phyloP scores from a whole-genome alignment of 2,797 vertebrate genomes.

The Spea hammondii region DNA sequence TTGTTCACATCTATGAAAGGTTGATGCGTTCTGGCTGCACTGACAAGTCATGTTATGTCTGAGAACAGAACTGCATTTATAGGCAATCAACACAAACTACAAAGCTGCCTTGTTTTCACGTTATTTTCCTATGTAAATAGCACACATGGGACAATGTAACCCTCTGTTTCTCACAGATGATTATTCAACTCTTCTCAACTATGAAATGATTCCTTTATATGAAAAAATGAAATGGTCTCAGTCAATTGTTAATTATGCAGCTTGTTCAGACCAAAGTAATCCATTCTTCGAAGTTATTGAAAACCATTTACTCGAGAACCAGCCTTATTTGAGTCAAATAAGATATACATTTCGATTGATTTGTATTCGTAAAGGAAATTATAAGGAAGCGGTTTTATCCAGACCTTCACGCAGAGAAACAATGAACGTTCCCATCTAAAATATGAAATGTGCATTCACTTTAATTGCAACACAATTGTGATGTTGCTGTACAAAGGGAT shows the following conservation, averaged over 20 bases:
- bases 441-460: no score
- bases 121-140: conserved; percentile 58
- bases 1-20: conserved; percentile 51
- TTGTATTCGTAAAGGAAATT: no score
- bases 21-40: conserved; percentile 51
- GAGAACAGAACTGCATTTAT: conserved; percentile 56
- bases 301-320: background rate
- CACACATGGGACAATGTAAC: conserved; percentile 54
- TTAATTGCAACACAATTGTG: no score
- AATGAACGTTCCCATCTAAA: no score
- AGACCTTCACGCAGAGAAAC: no score
- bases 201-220: conserved; percentile 54
- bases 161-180: conserved; percentile 59
- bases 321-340: background rate
- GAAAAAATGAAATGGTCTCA: conserved; percentile 42
- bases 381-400: no score
- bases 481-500: no score
- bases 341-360: no score
- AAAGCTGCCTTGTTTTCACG: conserved; percentile 61
- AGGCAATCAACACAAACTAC: conserved; percentile 51
- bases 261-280: background rate
- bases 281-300: background rate
- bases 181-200: conserved; percentile 57
- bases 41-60: conserved; percentile 61
- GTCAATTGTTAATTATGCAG: background rate